phyloP scores from a whole-genome alignment of 1,140 invertebrate genomes.

The Drosophila navojoa region DNA sequence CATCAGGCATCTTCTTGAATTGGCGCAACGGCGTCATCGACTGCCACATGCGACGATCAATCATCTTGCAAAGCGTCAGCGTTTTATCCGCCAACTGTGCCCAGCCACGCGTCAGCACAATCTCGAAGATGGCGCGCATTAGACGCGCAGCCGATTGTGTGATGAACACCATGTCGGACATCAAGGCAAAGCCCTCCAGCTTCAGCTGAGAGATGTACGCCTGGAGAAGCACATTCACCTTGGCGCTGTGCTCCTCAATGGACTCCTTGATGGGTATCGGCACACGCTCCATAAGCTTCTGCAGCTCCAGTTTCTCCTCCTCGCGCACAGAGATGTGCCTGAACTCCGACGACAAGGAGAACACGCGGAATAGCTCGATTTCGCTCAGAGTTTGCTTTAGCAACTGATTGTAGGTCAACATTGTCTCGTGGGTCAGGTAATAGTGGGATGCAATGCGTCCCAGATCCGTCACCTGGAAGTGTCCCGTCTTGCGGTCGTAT shows the following conservation, averaged over 20 bases:
- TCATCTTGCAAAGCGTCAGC: constrained; percentile 98
- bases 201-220: constrained; percentile 99
- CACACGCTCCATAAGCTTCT: constrained; percentile 98
- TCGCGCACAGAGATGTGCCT: constrained; percentile 96
- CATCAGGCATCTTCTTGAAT: constrained; percentile 98
- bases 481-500: constrained; percentile 97
- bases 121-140: constrained; percentile 99
- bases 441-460: constrained; percentile 99
- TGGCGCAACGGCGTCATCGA: constrained; percentile 99
- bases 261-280: constrained; percentile 99
- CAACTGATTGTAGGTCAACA: constrained; percentile 98
- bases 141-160: constrained; percentile 98
- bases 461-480: constrained; percentile 96
- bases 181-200: constrained; percentile 98
- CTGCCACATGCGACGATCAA: constrained; percentile 99
- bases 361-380: constrained; percentile 99
- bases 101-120: constrained; percentile 95
- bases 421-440: constrained; percentile 98
- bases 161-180: constrained; percentile 99
- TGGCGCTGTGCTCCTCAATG: constrained; percentile 99
- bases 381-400: constrained; percentile 98
- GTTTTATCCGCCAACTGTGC: constrained; percentile 98
- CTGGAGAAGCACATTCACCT: constrained; percentile 96
- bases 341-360: constrained; percentile 98
- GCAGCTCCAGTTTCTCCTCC: constrained; percentile 98